These are phyloP conservation scores for Hedychridium roseum DNA, from an alignment of 2,888 invertebrate species.

Conservation along the genomic window DNA sequence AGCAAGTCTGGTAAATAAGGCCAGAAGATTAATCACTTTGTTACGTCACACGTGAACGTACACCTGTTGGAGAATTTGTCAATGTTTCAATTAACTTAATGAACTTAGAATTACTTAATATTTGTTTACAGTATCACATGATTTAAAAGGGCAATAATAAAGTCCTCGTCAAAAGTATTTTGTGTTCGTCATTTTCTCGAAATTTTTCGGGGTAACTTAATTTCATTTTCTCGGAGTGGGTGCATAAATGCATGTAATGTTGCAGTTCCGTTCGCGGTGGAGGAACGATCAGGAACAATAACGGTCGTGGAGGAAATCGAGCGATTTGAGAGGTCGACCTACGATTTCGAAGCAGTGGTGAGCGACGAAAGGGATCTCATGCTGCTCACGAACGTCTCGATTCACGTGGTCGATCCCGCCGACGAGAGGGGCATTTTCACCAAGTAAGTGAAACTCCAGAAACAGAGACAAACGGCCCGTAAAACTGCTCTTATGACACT, in stretches of 20 bases:
- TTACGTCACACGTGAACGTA: too few species aligned
- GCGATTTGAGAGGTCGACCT: slow-evolving; percentile 74
- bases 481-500: slow-evolving; percentile 17
- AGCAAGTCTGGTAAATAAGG: too few species aligned
- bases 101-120: too few species aligned
- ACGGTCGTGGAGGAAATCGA: slow-evolving; percentile 81
- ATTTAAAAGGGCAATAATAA: too few species aligned
- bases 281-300: slow-evolving; percentile 86
- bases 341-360: slow-evolving; percentile 85
- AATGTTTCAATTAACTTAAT: too few species aligned
- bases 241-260: slow-evolving; percentile 29
- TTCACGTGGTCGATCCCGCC: slow-evolving; percentile 82
- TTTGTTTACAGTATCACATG: too few species aligned
- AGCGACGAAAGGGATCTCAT: slow-evolving; percentile 72
- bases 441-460: slow-evolving; percentile 65
- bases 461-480: not conserved
- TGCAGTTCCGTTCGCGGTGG: slow-evolving; percentile 89
- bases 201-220: not conserved
- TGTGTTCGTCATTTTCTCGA: too few species aligned
- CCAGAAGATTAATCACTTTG: too few species aligned
- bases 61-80: too few species aligned
- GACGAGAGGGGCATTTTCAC: slow-evolving; percentile 74
- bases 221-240: not conserved
- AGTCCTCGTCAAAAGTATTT: too few species aligned
- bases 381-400: slow-evolving; percentile 82